Evolutionary conservation across 2,888 invertebrate species (phyloP), one percentile per base, ranked within the genome.

Genomic region (Platycheirus rosarum): DNA sequence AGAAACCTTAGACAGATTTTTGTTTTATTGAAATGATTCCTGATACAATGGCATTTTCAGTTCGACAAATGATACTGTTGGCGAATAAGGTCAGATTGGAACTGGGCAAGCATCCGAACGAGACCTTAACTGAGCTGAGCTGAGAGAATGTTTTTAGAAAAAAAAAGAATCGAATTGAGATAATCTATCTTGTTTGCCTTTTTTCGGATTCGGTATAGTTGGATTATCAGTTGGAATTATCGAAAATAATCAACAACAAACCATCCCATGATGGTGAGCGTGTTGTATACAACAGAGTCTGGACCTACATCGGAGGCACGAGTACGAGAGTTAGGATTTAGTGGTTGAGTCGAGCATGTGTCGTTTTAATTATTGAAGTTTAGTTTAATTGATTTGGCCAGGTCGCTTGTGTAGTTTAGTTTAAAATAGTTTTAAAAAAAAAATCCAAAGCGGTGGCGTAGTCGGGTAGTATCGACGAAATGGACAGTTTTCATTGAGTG

Each of bases 61-160:
- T 16, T 35, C 23, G 6, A 49, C 1, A 66, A 42, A 42, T 42
- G 35, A 35, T 69, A 49, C 69, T 57, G 48, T 44, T 79, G 40
- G 60, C 74, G 74, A 69, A 63, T 74, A 74, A 74, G 74, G 79
- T 74, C 79, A 69, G 57, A 74, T 57, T 57, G n/a, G 32, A 69
- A 79, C 79, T 79, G 65, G 44, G n/a, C 73, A 46, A 48, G 16
- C 32, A 35, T 44, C 70, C 20, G 16, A 46, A 14, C 14, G 23
- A 1, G 42, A 40, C 32, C 48, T 29, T 4, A 37, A 6, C 13
- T 42, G n/a, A n/a, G n/a, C n/a, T n/a, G n/a, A 42, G 8, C 26
- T 37, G 51, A 60, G 60, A 68, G 44, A 57, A 40, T 48, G 29
- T 26, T 53, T 63, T 37, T 37, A 55, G 48, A 40, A 11, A 46